Evolutionary conservation across 1,140 invertebrate genomes (phyloP).

Genomic region (Dryas iulia): DNA sequence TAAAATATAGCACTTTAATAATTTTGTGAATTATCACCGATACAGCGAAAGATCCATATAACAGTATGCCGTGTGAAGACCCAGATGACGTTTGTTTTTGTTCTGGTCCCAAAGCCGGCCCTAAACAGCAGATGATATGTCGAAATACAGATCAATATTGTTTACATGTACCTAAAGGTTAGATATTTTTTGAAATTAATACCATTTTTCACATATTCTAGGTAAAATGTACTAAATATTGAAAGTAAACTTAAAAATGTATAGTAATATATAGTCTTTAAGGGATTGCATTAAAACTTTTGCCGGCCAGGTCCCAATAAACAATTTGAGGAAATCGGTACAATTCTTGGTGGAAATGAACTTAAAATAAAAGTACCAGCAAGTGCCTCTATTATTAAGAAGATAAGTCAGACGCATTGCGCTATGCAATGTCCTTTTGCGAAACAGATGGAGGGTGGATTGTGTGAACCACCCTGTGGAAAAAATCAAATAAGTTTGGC

Average conservation of each 20-base stretch:
- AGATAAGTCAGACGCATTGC: slow-evolving; percentile 73
- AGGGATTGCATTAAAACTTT: slow-evolving; percentile 45
- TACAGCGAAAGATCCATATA: slow-evolving; percentile 60
- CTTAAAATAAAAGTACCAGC: slow-evolving; percentile 73
- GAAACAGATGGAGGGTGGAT: slow-evolving; percentile 43
- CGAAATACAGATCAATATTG: slow-evolving; percentile 71
- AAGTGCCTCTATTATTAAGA: slow-evolving; percentile 64
- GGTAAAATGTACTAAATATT: not conserved
- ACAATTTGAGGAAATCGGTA: slow-evolving; percentile 72
- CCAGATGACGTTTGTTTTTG: slow-evolving; percentile 69
- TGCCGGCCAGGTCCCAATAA: slow-evolving; percentile 72
- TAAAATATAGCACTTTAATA: not conserved
- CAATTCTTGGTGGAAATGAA: slow-evolving; percentile 62
- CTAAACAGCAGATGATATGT: slow-evolving; percentile 56
- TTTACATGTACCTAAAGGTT: slow-evolving; percentile 72
- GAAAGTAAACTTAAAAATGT: not conserved
- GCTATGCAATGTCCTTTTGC: slow-evolving; percentile 59
- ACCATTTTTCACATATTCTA: not conserved
- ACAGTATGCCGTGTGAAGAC: slow-evolving; percentile 64
- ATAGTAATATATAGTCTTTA: slow-evolving; percentile 6
- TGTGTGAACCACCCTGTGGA: slow-evolving; percentile 62
- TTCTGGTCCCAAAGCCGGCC: slow-evolving; percentile 53
- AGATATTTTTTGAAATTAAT: slow-evolving; percentile 15
- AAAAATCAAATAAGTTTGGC: slow-evolving; percentile 70
- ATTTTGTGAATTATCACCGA: not conserved